Evolutionary conservation across 1,140 invertebrate genomes (phyloP), one percentile per base, ranked within the genome.

Genomic region (Cepaea nemoralis): DNA sequence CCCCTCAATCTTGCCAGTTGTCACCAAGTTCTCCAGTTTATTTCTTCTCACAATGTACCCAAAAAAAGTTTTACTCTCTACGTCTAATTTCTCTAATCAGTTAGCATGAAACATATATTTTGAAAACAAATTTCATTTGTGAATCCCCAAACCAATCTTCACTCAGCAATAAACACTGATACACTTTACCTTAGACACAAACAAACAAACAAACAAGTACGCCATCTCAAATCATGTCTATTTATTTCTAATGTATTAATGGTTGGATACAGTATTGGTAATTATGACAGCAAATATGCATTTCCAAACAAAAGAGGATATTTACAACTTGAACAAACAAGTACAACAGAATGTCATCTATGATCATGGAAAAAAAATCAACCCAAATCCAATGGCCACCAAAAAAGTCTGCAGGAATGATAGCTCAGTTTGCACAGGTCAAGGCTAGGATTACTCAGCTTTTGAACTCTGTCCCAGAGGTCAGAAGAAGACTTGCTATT

Each of bases 231-330:
- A 63, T 31, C 59, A 63, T 63, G 27, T 63, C 59, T 63, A 63
- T 63, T 63, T 63, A 63, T 63, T 63, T 63, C 59, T 63, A 63
- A 63, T 31, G 59, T 63, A 63, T 63, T 31, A 63, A 63, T 63
- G 59, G 27, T 31, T 63, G 59, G 59, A 19, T 63, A 63, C 27
- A 63, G 16, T 63, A 63, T 63, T 31, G 27, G 59, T 63, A 27
- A 63, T 63, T 63, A 63, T 63, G 59, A 63, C 59, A 63, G 59
- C 59, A 63, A 63, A 63, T 31, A 63, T 63, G 59, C 22, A 19
- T 6, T 63, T 0, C 59, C 27, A 63, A 63, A 63, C 59, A 63
- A 63, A 63, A n/a, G 59, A 63, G 59, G 59, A 10, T 63, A 63
- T 63, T 63, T 63, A 63, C 59, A 63, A 63, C n/a, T 63, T 63